Evolutionary conservation across 2,797 vertebrate genomes (phyloP).

Genomic region (Dallia pectoralis): DNA sequence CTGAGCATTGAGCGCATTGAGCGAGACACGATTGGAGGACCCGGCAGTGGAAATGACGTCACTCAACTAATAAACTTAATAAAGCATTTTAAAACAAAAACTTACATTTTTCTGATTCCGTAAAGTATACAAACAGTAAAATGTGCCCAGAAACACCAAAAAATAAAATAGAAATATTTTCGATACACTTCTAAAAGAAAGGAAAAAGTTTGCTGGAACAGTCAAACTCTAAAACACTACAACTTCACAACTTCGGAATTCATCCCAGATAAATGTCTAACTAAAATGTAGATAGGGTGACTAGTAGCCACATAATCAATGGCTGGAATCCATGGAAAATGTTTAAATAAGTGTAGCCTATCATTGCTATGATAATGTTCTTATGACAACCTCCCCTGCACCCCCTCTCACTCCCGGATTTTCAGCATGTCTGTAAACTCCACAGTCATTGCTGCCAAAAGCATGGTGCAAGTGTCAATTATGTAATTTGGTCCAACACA

Average conservation of each 20-base stretch:
- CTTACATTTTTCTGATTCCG: too few species aligned
- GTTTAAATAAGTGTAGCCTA: not conserved
- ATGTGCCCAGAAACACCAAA: too few species aligned
- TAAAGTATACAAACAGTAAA: too few species aligned
- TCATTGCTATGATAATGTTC: not conserved
- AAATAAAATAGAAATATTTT: too few species aligned
- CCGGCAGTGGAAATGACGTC: too few species aligned
- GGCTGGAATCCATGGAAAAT: not conserved
- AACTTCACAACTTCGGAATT: not conserved
- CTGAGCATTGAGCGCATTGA: too few species aligned
- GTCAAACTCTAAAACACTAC: not conserved
- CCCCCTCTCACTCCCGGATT: slow-evolving; percentile 18
- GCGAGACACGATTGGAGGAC: too few species aligned
- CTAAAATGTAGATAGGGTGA: not conserved
- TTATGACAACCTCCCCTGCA: not conserved
- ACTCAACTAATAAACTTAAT: too few species aligned
- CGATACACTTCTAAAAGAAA: too few species aligned
- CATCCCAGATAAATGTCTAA: not conserved
- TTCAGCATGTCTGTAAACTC: slow-evolving; percentile 22
- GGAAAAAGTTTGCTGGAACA: too few species aligned
- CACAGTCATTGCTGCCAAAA: slow-evolving; percentile 12
- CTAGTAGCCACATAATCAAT: not conserved
- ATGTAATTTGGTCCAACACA: slow-evolving; percentile 20
- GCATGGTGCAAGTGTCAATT: slow-evolving; percentile 8
- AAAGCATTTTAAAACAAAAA: too few species aligned